A percentile compares a stretch with the other conserved stretches of the same genome.
These are phyloP conservation scores for Daboia siamensis DNA, from an alignment of 2,113 vertebrate species.

Conservation along the genomic window DNA sequence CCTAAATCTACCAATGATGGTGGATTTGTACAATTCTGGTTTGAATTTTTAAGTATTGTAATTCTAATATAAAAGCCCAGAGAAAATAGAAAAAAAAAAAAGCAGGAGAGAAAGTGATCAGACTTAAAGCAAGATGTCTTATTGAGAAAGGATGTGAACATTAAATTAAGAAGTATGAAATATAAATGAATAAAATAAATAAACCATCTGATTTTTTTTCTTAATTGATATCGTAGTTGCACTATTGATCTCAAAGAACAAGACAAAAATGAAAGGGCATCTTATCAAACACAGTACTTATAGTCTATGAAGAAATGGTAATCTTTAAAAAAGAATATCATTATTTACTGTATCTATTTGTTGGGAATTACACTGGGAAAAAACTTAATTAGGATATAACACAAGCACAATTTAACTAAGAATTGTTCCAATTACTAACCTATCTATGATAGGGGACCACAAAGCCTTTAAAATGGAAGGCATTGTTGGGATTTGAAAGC, in stretches of 20 bases:
- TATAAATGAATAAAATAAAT: background rate
- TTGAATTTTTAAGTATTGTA: background rate
- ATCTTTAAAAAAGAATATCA: background rate
- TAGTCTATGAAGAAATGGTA: background rate
- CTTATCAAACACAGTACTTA: background rate
- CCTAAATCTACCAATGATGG: background rate
- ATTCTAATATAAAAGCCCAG: background rate
- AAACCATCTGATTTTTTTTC: background rate
- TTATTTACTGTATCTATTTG: background rate
- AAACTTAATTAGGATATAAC: background rate
- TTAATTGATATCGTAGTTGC: background rate
- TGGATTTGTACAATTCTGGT: background rate
- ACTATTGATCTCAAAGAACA: background rate
- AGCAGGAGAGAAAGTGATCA: background rate
- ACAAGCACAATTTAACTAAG: background rate
- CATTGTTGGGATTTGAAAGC: too few relatives aligned
- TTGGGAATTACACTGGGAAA: background rate
- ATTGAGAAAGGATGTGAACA: background rate
- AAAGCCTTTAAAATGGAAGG: too few relatives aligned
- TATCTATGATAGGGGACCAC: background rate
- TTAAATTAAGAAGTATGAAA: background rate
- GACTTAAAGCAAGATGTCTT: background rate
- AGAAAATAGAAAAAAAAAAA: background rate
- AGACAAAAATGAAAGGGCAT: background rate
- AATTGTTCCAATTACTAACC: background rate